Base-by-base conservation (phyloP, 2,797 vertebrate genomes). In the Gobio occitaniae region DNA sequence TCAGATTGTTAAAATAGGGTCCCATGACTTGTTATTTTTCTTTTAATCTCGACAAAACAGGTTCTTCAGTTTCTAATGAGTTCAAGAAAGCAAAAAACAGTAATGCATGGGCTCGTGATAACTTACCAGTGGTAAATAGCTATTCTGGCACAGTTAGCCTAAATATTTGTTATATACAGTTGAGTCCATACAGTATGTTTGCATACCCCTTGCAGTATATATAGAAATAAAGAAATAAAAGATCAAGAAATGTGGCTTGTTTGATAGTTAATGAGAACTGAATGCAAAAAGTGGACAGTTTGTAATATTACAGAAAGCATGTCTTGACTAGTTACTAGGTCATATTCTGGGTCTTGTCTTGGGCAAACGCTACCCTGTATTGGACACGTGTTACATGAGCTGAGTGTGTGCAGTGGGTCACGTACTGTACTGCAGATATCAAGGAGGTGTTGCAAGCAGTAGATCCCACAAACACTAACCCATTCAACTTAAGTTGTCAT, bases 351-450 rank as follows among this genome's bases (percentile, higher is more conserved):
- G 83, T 65, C 66, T 72, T 50, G 68, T 65, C 66, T 54, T 29
- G 44, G 66, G 41, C 7, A 72, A 61, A 80, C 21, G 12, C 56
- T 79, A 48, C 13, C 19, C 19, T 63, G 71, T 52, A 72, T 52
- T 71, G 47, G 59, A 79, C 41, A 54, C 7, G 32, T 65, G 83
- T 72, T 65, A 80, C 83, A 59, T 72, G 56, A 85, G 44, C 68
- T 48, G 41, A 85, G 84, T 44, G 54, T 80, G 84, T 85, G 84
- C 77, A 50, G 56, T 80, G 15, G 69, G 76, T 74, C 84, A 85
- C 84, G 77, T 85, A 85, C 77, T 65, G n/a, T 65, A 85, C 69
- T 52, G 54, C 68, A 85, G 29, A 36, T 80, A 59, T 80, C 86
- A 74, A 74, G 56, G 70, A 66, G 76, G 61, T 83, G 74, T 78